phyloP scores from a whole-genome alignment of 1,140 invertebrate species.

The Varroa destructor region DNA sequence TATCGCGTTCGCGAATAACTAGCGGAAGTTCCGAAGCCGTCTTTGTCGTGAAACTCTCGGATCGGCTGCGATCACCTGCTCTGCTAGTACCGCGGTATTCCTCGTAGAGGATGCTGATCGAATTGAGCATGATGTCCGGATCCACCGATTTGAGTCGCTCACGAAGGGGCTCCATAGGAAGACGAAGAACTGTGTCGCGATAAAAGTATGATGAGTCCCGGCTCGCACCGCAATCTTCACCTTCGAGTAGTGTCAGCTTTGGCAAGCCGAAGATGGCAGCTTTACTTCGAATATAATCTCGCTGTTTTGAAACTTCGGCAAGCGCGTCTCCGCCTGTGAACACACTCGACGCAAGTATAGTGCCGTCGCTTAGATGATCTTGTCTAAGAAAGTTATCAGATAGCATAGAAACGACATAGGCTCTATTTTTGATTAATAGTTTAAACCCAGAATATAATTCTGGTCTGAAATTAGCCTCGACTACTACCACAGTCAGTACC shows the following conservation, averaged over 20 bases:
- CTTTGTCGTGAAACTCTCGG: slow-evolving; percentile 35
- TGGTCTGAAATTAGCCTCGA: too few relatives aligned
- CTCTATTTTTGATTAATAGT: too few relatives aligned
- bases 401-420: too few relatives aligned
- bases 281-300: slow-evolving; percentile 62
- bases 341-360: slow-evolving; percentile 35
- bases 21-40: slow-evolving; percentile 31
- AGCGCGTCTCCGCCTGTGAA: slow-evolving; percentile 84
- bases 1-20: slow-evolving; percentile 35
- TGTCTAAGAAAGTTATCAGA: neutral
- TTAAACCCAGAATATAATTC: too few relatives aligned
- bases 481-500: too few relatives aligned
- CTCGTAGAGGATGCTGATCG: slow-evolving; percentile 39
- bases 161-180: slow-evolving; percentile 64
- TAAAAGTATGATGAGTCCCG: slow-evolving; percentile 63
- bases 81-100: slow-evolving; percentile 36
- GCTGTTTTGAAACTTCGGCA: slow-evolving; percentile 64
- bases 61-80: slow-evolving; percentile 28
- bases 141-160: slow-evolving; percentile 31
- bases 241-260: slow-evolving; percentile 59
- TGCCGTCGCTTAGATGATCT: slow-evolving; percentile 45
- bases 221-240: slow-evolving; percentile 58
- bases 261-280: slow-evolving; percentile 46
- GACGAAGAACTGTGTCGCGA: slow-evolving; percentile 64
- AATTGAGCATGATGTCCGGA: slow-evolving; percentile 30